Base-by-base conservation (phyloP, 2,888 invertebrate genomes). In the Epsilonema sp. region DNA sequence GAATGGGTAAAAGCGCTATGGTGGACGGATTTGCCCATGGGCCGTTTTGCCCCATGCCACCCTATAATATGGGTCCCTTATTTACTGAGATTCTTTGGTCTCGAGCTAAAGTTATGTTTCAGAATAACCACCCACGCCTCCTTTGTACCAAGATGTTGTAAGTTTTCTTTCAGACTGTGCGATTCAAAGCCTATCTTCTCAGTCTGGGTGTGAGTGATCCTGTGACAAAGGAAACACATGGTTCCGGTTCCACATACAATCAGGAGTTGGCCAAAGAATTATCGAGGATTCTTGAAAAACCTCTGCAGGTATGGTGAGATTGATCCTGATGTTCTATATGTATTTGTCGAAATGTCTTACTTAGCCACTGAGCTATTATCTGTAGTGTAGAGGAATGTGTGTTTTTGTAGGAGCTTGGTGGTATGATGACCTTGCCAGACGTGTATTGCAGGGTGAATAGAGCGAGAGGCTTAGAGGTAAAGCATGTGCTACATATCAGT, bases 141-240 rank as follows among this genome's bases (percentile, higher is more conserved):
- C n/a, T n/a, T n/a, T n/a, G n/a, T n/a, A n/a, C n/a, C n/a, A n/a
- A 31, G 16, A 31, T 13, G 31, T 16, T 31, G 11, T 31, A 31
- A 31, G 8, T 31, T 31, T 31, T 44, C 41, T 57, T 63, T 44
- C 55, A 94, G 71, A 94, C 94, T 8, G 77, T 90, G 3, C 76
- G 80, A 57, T 94, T 97, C 65, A 92, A 94, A 65, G 81, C 90
- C 0, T 90, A 94, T 65, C 72, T 97, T 42, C 76, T 97, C 70
- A 92, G 90, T 65, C 74, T 97, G 59, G 97, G 97, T 56, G 89
- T 97, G 54, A 86, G 87, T 61, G 92, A 97, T 71, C 94, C 94
- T 1, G 94, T 94, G 0, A 94, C 92, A 0, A 76, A 89, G 61
- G 85, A 85, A 60, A 76, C 82, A 13, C 86, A 79, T 62, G 80